Evolutionary conservation across 35 echinoderm and acorn worm species (phyloP).

Genomic region (Lytechinus variegatus): DNA sequence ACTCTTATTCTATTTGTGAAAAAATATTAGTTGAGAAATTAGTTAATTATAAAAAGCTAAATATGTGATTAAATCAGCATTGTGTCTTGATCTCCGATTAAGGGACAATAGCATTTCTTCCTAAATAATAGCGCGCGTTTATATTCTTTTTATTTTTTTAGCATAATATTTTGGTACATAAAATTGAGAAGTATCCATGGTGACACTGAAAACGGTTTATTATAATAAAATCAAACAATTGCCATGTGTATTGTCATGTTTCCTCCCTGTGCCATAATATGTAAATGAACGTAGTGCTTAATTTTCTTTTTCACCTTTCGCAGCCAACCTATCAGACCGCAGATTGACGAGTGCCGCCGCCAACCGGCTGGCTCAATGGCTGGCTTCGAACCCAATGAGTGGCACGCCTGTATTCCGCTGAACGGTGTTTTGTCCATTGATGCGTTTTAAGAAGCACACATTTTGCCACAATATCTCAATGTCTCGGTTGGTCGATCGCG

Average conservation of each 20-base stretch:
- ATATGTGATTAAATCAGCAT: no score
- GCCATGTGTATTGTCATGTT: background rate
- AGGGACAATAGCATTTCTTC: no score
- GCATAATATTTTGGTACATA: background rate
- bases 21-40: no score
- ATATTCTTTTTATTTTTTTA: background rate
- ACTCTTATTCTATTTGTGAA: no score
- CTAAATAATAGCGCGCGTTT: no score
- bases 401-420: background rate
- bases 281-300: background rate
- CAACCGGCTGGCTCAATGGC: background rate
- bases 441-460: background rate
- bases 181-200: background rate
- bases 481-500: background rate
- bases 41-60: no score
- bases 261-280: background rate
- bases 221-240: background rate
- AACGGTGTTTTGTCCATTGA: background rate
- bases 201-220: background rate
- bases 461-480: constrained; percentile 13
- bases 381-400: background rate
- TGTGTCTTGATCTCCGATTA: no score
- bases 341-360: background rate
- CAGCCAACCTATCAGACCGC: background rate
- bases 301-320: background rate